Evolutionary conservation across 2,113 vertebrate species (phyloP), one percentile per base, ranked within the genome.

Genomic region (Salvator merianae): DNA sequence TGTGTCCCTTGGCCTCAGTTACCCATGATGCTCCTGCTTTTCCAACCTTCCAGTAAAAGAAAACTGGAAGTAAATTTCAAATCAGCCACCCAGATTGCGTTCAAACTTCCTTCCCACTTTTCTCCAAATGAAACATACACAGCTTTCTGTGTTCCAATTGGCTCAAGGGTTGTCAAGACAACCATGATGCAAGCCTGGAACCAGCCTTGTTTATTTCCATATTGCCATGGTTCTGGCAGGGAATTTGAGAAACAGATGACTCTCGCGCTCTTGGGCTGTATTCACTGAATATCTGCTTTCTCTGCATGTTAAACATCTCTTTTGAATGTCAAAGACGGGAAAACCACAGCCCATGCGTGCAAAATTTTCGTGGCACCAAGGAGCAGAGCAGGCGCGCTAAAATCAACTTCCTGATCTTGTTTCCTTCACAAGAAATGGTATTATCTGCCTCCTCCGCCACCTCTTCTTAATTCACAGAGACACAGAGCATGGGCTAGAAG

Each of bases 221-320:
- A 55, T 83, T 40, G 55, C 80, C 69, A 73, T 77, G 85, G 68
- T 55, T 63, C 55, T 53, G 28, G 66, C 20, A 53, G 73, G 63
- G 65, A 24, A 43, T 14, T 34, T 10, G 34, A n/a, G 30, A 73
- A n/a, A n/a, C 28, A 22, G 62, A 22, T 30, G n/a, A 2, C 28
- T 2, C 63, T 66, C 26, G 2, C 9, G 0, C 63, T 10, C 63
- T 10, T 20, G 26, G 6, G 1, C 28, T 10, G 6, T 3, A 7
- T 28, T 59, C 20, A 14, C 55, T 59, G 55, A 18, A 3, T 59
- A 22, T 14, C 55, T 59, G 55, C 55, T 18, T 9, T 68, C 43
- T 68, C 43, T 47, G 43, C 43, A 47, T 9, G 43, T 47, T 9
- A 9, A 47, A 9, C 43, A 47, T 47, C 43, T 9, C 43, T 47